A percentile compares a stretch with the other conserved stretches of the same genome.
Conservation (phyloP, 2,888 invertebrate species). For the Elmis aenea region DNA sequence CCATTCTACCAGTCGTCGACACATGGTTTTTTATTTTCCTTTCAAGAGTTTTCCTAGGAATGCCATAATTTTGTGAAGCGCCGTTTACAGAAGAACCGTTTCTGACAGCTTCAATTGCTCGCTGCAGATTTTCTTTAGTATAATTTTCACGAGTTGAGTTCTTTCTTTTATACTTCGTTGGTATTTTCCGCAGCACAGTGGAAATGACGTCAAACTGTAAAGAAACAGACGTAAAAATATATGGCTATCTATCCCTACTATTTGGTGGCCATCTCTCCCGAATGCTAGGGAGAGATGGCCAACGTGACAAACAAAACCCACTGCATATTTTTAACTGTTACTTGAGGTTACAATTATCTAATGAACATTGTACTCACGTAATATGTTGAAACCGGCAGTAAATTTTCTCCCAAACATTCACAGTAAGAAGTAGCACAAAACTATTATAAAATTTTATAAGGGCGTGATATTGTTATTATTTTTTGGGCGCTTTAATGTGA, state of each 20-base stretch:
- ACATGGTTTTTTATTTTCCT: constrained; percentile 8
- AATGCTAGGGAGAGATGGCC: constrained; percentile 9
- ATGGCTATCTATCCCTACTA: constrained; percentile 5
- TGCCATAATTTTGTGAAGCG: constrained; percentile 11
- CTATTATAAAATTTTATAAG: too few species aligned
- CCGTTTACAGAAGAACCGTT: constrained; percentile 11
- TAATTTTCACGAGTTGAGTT: constrained; percentile 9
- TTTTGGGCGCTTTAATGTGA: constrained; percentile 2
- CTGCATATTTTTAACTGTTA: constrained; percentile 6
- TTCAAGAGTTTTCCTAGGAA: constrained; percentile 15
- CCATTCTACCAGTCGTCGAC: constrained; percentile 14
- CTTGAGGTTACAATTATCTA: constrained; percentile 6
- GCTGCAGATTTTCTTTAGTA: constrained; percentile 9
- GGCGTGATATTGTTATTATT: constrained; percentile 7
- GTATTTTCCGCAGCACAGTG: neutral
- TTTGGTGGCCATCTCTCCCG: constrained; percentile 12
- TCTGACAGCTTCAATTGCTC: constrained; percentile 15
- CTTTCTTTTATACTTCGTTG: constrained; percentile 4
- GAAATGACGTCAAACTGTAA: constrained; percentile 1
- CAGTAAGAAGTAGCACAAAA: too few species aligned
- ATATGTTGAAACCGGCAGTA: constrained; percentile 4
- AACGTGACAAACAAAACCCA: constrained; percentile 10
- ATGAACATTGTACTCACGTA: constrained; percentile 7
- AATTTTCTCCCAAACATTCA: too few species aligned
- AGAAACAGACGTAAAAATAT: constrained; percentile 7